Percentiles rank a stretch among this genome's conserved stretches.
Evolutionary conservation across 2,888 invertebrate genomes (phyloP).

Genomic region (Malacosoma neustria): DNA sequence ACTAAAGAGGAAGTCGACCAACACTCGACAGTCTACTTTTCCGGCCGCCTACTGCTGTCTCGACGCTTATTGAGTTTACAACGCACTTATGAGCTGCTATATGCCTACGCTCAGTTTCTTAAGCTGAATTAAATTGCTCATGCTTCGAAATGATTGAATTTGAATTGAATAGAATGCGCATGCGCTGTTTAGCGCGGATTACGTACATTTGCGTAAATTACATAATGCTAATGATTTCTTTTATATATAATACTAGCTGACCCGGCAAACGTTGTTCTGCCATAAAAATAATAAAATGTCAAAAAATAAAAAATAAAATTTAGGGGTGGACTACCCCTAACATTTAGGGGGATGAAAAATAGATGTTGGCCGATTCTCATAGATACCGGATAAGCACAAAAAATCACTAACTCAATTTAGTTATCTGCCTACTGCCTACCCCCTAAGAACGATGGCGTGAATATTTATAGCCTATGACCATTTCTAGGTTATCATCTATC

Average conservation of each 20-base stretch:
- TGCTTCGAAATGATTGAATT: slow-evolving; percentile 47
- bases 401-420: no score
- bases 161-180: slow-evolving; percentile 35
- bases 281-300: no score
- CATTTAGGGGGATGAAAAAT: no score
- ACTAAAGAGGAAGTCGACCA: slow-evolving; percentile 69
- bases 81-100: slow-evolving; percentile 63
- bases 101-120: slow-evolving; percentile 60
- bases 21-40: slow-evolving; percentile 54
- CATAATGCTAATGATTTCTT: slow-evolving; percentile 7
- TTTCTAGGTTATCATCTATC: no score
- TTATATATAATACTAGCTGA: background rate
- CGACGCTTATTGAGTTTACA: slow-evolving; percentile 68
- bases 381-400: no score
- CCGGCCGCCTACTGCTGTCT: slow-evolving; percentile 69
- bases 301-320: no score
- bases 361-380: no score
- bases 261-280: no score
- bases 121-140: slow-evolving; percentile 68
- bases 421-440: no score
- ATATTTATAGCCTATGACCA: no score
- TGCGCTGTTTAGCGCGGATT: slow-evolving; percentile 8
- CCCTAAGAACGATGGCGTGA: no score
- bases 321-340: no score
- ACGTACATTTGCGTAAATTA: slow-evolving; percentile 2